Conservation (phyloP, 2,888 invertebrate species). For the Nomada fucata region DNA sequence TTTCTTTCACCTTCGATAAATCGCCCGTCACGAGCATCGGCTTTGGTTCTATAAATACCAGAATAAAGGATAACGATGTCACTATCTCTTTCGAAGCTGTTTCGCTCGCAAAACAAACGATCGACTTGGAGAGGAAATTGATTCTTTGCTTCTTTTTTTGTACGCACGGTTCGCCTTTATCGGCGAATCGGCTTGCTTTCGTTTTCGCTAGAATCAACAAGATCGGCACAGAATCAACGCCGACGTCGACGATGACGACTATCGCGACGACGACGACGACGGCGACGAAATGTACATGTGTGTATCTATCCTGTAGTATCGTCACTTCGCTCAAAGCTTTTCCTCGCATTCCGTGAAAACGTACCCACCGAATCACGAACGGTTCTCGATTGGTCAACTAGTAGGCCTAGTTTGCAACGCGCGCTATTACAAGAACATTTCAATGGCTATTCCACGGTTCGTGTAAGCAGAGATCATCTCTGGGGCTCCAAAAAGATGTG, state of each 20-base stretch:
- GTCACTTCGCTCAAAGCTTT: slow-evolving; percentile 33
- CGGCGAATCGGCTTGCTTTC: slow-evolving; percentile 18
- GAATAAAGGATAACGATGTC: slow-evolving; percentile 42
- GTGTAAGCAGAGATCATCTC: slow-evolving; percentile 22
- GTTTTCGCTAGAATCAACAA: slow-evolving; percentile 34
- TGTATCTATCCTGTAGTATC: slow-evolving; percentile 38
- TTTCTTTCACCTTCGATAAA: slow-evolving; percentile 25
- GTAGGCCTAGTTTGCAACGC: slow-evolving; percentile 34
- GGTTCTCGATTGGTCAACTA: slow-evolving; percentile 45
- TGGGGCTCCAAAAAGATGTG: slow-evolving; percentile 9
- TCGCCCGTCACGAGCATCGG: slow-evolving; percentile 25
- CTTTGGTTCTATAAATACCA: slow-evolving; percentile 43
- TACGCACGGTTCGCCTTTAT: neutral
- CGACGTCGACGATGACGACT: slow-evolving; percentile 64
- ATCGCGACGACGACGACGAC: slow-evolving; percentile 48
- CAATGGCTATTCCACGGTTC: slow-evolving; percentile 37
- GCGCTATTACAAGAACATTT: slow-evolving; percentile 37
- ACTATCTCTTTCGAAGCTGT: slow-evolving; percentile 30
- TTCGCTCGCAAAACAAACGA: slow-evolving; percentile 6
- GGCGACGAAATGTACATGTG: slow-evolving; percentile 46
- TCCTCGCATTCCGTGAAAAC: slow-evolving; percentile 51
- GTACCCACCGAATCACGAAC: slow-evolving; percentile 40
- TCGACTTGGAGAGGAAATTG: neutral
- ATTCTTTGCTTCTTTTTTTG: slow-evolving; percentile 6
- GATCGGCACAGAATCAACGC: slow-evolving; percentile 57